Evolutionary conservation across 2,797 vertebrate species (phyloP), one percentile per base, ranked within the genome.

Genomic region (Potorous gilbertii): DNA sequence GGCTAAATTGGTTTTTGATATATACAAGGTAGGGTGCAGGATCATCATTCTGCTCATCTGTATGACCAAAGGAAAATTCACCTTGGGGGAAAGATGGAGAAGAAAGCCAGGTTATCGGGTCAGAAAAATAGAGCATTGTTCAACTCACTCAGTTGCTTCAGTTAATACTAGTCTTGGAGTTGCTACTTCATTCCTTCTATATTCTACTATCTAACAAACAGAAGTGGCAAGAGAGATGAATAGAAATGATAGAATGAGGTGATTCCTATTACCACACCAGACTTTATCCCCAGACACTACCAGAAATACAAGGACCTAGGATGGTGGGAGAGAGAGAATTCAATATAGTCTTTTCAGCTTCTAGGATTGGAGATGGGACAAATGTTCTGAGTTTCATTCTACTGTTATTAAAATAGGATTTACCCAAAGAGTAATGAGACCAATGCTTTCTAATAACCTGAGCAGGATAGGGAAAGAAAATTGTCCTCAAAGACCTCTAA

Each of bases 1-100:
- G 98, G 52, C 96, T 97, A 95, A 97, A 98, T 66, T 97, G 91
- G 91, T 97, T 98, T 93, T 96, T 98, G 94, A 98, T 97, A 92
- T 98, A 97, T 4, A n/a, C 98, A 92, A 98, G 27, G 4, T 98
- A 98, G 21, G 98, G 98, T 74, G 97, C 95, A 46, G 87, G 90
- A 16, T 98, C 98, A 31, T 98, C 98, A 81, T 94, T 97, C 94
- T 98, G 98, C 91, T 87, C 91, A 29, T 52, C 8, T 1, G 96
- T 95, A 21, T 92, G 29, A 87, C 55, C 54, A 10, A 92, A 92
- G 92, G 93, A 96, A 52, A 94, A 54, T 34, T 90, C 66, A 55
- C 97, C 98, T 98, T 96, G 81, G 91, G 92, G 74, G 74, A 46
- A 50, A 87, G 40, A 87, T 46, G 24, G 74, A 87, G 74, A 87